A percentile compares a stretch with the other conserved stretches of the same genome.
Conservation (phyloP, 2,113 vertebrate genomes). For the Euleptes europaea region DNA sequence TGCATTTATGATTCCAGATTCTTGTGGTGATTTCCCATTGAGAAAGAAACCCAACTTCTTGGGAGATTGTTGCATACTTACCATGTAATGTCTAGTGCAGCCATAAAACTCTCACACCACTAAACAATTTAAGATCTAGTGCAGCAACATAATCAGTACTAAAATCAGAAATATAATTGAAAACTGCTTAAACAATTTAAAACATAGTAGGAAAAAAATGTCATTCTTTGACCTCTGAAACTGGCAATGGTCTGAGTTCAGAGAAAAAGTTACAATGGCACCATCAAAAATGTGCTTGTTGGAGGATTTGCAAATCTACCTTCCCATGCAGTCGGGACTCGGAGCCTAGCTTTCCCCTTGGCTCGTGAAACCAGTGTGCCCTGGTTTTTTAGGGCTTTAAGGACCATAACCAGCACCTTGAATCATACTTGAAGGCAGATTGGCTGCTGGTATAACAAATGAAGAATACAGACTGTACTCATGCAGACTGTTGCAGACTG, state of each 20-base stretch:
- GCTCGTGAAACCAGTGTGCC: neutral
- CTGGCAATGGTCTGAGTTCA: neutral
- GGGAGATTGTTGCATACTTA: too few relatives aligned
- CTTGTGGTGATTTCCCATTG: too few relatives aligned
- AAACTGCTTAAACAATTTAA: too few relatives aligned
- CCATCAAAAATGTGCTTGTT: neutral
- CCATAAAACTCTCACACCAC: too few relatives aligned
- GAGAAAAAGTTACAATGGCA: neutral
- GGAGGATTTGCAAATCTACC: neutral
- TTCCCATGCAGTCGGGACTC: neutral
- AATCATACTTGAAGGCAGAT: neutral
- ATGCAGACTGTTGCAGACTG: too few relatives aligned
- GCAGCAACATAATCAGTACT: too few relatives aligned
- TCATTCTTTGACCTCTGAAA: neutral
- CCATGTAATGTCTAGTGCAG: too few relatives aligned
- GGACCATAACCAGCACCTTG: neutral
- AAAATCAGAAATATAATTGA: neutral
- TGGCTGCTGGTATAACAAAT: neutral
- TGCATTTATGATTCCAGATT: too few relatives aligned
- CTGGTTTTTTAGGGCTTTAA: neutral
- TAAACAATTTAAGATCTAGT: too few relatives aligned
- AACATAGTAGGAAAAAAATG: too few relatives aligned
- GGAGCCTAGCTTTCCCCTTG: neutral
- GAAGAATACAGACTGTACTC: too few relatives aligned
- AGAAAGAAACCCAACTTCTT: too few relatives aligned